A percentile compares a stretch with the other conserved stretches of the same genome.
Conservation (phyloP, 1,140 invertebrate species). For the Paraescarpia echinospica region DNA sequence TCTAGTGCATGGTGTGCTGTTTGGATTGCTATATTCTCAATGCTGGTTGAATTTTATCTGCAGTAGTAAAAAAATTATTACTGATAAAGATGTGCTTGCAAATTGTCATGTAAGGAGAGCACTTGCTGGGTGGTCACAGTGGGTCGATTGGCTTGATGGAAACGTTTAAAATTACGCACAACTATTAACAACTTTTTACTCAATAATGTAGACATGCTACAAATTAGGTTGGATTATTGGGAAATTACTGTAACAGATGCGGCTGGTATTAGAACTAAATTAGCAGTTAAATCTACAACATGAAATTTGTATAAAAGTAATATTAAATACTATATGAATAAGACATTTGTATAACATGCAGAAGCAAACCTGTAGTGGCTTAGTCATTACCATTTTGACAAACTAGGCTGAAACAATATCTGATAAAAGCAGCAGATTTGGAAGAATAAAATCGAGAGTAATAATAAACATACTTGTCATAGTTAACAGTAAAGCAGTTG, state of each 20-base stretch:
- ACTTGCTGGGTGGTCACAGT: background rate
- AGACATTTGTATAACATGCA: too few relatives aligned
- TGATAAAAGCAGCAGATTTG: background rate
- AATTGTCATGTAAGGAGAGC: background rate
- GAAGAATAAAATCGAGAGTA: background rate
- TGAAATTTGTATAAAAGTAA: too few relatives aligned
- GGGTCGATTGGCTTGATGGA: background rate
- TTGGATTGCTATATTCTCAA: background rate
- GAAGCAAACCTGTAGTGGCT: too few relatives aligned
- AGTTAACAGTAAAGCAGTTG: too few relatives aligned
- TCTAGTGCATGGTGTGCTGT: background rate
- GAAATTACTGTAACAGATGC: background rate
- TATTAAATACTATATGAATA: too few relatives aligned
- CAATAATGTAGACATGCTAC: background rate
- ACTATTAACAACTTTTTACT: background rate
- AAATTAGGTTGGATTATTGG: background rate
- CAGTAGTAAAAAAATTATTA: background rate
- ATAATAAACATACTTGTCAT: background rate
- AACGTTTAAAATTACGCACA: background rate
- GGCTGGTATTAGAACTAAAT: background rate
- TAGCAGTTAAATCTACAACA: background rate
- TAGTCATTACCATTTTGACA: background rate
- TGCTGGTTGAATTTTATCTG: background rate
- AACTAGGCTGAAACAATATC: background rate
- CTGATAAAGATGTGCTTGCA: background rate